Evolutionary conservation across 2,888 invertebrate genomes (phyloP).

Genomic region (Drosophila multiciliata): DNA sequence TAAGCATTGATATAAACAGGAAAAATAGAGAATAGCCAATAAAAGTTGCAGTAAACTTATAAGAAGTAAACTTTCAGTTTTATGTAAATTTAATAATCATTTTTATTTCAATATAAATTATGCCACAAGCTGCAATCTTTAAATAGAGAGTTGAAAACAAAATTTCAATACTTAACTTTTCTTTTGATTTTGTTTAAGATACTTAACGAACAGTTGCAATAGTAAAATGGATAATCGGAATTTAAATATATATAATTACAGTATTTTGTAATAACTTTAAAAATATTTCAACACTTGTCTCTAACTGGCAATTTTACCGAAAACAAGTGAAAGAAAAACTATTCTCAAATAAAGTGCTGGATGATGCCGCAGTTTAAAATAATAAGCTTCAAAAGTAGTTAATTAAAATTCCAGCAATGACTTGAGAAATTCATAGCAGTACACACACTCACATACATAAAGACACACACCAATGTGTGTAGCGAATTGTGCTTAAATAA

Average conservation of each 20-base stretch:
- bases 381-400: slow-evolving; percentile 49
- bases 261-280: neutral
- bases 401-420: slow-evolving; percentile 76
- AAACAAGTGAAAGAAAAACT: slow-evolving; percentile 1
- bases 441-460: slow-evolving; percentile 18
- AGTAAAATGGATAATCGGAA: neutral
- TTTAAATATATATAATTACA: neutral
- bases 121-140: neutral
- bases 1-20: neutral
- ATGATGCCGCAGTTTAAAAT: slow-evolving; percentile 2
- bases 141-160: neutral
- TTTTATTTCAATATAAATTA: neutral
- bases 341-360: slow-evolving; percentile 1
- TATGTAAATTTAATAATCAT: neutral
- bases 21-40: neutral
- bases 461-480: slow-evolving; percentile 12
- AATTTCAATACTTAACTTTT: neutral
- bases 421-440: slow-evolving; percentile 45
- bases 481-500: slow-evolving; percentile 42
- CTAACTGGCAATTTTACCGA: neutral
- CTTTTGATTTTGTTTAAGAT: neutral
- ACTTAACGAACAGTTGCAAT: neutral
- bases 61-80: neutral
- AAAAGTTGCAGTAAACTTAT: neutral
- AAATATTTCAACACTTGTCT: neutral